These are phyloP conservation scores for Epizoanthus illoricatus DNA, from an alignment of 92 coral and sea anemone species.

Conservation along the genomic window DNA sequence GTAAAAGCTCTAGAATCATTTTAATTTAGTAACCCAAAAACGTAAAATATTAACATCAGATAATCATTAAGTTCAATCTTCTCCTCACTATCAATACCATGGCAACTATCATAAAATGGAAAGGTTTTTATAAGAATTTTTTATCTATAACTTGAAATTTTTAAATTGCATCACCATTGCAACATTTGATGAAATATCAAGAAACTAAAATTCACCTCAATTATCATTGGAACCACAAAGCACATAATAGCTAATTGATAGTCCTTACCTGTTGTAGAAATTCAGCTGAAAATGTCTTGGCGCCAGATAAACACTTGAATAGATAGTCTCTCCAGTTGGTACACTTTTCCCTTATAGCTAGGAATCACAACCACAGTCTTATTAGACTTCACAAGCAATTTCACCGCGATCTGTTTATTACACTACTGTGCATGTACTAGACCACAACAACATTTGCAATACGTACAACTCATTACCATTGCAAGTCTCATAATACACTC, in stretches of 20 bases:
- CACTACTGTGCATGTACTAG: conserved; percentile 23
- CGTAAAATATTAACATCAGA: no score
- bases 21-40: no score
- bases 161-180: not conserved
- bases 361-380: not conserved
- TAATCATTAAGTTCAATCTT: no score
- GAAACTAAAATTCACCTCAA: not conserved
- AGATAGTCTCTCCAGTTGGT: conserved; percentile 93
- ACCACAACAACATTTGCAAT: not conserved
- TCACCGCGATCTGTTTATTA: not conserved
- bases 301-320: conserved; percentile 93
- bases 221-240: not conserved
- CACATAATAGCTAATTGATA: not conserved
- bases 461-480: no score
- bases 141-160: not conserved
- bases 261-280: conserved; percentile 85
- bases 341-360: conserved; percentile 84
- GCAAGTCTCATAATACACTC: no score
- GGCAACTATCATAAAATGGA: no score
- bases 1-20: no score
- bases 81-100: no score
- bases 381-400: not conserved
- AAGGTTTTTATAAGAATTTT: no score
- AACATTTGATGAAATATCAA: not conserved
- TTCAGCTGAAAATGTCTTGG: conserved; percentile 97